Evolutionary conservation across 2,797 vertebrate genomes (phyloP), one percentile per base, ranked within the genome.

Genomic region (Ambastaia sidthimunki): DNA sequence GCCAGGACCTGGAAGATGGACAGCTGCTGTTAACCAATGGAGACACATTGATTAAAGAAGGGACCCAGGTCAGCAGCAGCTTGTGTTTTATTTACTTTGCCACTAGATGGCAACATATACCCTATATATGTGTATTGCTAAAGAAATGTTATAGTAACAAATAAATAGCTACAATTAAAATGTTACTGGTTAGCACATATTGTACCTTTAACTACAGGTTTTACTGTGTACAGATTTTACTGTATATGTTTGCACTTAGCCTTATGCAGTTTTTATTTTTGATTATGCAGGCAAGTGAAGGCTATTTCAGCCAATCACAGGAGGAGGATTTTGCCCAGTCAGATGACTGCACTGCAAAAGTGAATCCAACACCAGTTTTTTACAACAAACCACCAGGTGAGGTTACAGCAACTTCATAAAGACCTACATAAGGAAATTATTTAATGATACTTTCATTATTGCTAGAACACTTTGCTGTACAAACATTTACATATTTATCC

Each of bases 361-460:
- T 93, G 77, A 92, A 93, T 19, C 96, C 96, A 60, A 93, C 94
- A 1, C 91, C 92, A 15, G 86, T 98, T 83, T 97, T 97, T 94
- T 98, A 98, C 92, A 96, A 95, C 93, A 98, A 98, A 88, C 97
- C 97, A 83, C 97, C 97, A 96, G 97, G 97, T 98, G 88, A 92
- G 87, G 76, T 13, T 16, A 23, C 50, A 18, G 3, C 12, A 19
- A 28, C 7, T 21, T 16, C 1, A 6, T 6, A 16, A 2, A 54
- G 55, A 13, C 7, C 57, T 3, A 41, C 9, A 9, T 41, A 7
- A 7, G 9, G 37, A 41, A 41, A 41, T 41, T 41, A 9, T 41
- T 7, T 41, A 41, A 41, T 11, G 10, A 44, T 44, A 11, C 41
- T 11, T 44, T 44, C 1, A 11, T 11, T 11, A 44, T 44, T 44